Conservation (phyloP, 2,797 vertebrate species). For the Thripadectes ignobilis region DNA sequence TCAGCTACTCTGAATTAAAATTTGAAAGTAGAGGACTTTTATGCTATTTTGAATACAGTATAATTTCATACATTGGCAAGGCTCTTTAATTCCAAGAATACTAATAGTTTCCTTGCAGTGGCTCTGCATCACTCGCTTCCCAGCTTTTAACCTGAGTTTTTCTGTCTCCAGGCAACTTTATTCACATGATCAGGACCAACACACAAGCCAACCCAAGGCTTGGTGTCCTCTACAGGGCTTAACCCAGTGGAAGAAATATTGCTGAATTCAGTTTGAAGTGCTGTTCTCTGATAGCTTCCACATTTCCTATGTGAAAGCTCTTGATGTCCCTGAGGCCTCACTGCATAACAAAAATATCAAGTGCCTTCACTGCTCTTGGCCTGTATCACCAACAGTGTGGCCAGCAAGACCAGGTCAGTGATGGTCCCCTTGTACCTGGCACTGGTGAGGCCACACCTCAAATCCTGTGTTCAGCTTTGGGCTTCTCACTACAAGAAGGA, state of each 20-base stretch:
- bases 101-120: not conserved
- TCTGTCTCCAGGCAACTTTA: not conserved
- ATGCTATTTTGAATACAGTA: not conserved
- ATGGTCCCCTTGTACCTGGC: not conserved
- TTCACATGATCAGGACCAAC: not conserved
- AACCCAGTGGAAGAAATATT: not conserved
- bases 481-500: not conserved
- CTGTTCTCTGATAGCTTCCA: not conserved
- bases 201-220: not conserved
- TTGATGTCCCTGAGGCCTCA: accelerated
- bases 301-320: accelerated
- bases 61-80: not conserved
- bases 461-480: not conserved
- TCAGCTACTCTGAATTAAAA: not conserved
- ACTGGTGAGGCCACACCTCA: too few relatives aligned
- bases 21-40: not conserved
- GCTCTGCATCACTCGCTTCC: not conserved
- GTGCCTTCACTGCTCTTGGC: not conserved
- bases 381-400: not conserved
- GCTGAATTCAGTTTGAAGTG: not conserved
- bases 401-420: not conserved
- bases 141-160: not conserved
- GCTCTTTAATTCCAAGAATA: not conserved
- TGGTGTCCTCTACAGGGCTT: not conserved
- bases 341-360: too few relatives aligned